Percentiles rank a stretch among this genome's conserved stretches.
These are phyloP conservation scores for Coilia nasus DNA, from an alignment of 2,797 vertebrate genomes.

Conservation along the genomic window DNA sequence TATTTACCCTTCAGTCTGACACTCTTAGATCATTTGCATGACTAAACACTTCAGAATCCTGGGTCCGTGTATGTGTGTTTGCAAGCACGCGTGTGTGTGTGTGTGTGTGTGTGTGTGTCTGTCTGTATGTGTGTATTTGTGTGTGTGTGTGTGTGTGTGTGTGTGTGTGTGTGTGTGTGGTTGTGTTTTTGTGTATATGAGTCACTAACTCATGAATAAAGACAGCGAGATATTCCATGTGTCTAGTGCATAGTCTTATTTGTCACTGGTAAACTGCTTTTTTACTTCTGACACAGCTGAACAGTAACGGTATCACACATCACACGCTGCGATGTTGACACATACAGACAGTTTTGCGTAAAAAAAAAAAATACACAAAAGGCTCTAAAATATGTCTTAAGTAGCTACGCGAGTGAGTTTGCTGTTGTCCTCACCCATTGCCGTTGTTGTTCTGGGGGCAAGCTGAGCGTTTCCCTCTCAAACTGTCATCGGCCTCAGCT, in stretches of 20 bases:
- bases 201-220: background rate
- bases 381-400: background rate
- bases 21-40: conserved; percentile 60
- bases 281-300: background rate
- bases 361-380: background rate
- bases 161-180: conserved; percentile 12
- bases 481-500: background rate
- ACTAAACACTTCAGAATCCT: conserved; percentile 42
- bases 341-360: background rate
- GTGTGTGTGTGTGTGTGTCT: conserved; percentile 9
- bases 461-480: background rate
- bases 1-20: conserved; percentile 61
- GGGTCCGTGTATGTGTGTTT: background rate
- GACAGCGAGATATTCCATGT: background rate
- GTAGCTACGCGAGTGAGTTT: background rate
- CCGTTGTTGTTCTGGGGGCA: background rate
- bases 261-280: background rate
- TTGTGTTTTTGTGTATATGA: background rate
- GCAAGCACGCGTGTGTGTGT: background rate
- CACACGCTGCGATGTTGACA: background rate
- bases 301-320: background rate
- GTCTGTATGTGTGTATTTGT: background rate
- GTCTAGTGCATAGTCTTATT: background rate
- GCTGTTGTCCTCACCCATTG: background rate
- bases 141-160: background rate